Evolutionary conservation across 2,797 vertebrate genomes (phyloP), one percentile per base, ranked within the genome.

Genomic region (Sebastes hubbsi): DNA sequence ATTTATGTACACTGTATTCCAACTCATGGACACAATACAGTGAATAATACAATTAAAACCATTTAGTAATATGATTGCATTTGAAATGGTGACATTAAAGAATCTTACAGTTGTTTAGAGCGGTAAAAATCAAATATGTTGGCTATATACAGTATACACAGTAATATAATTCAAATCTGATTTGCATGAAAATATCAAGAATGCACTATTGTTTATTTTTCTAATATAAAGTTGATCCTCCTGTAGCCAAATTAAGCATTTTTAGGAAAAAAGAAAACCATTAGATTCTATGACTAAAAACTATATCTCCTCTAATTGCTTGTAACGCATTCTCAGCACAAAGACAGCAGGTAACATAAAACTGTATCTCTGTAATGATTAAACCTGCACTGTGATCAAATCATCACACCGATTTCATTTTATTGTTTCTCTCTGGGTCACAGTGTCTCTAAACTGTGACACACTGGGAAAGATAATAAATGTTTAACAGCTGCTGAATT

Each of bases 381-480:
- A 67, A 42, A 58, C 54, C 14, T 34, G 29, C 3, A 3, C 8
- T 72, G 13, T 64, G 56, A 75, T 87, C 55, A 63, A 32, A 58
- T 72, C 29, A 49, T 66, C 6, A 34, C 2, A 7, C 54, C 59
- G 8, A 66, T 68, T 34, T 61, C 0, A 54, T 58, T 73, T 71
- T 20, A 58, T 56, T 64, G 67, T 55, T 56, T 73, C 30, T 64
- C 24, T 56, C 8, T 64, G 52, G 42, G 34, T 54, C 52, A 80
- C 36, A 52, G 34, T 22, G 29, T 86, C 62, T 76, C 11, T 60
- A 78, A 81, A 87, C 65, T 77, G 62, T 20, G 62, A 83, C 55
- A 83, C 55, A 63, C 68, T 5, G 4, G 29, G 34, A 58, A 27
- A 30, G n/a, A 59, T 54, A 32, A 87, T 71, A 20, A 49, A 74